A percentile compares a stretch with the other conserved stretches of the same genome.
phyloP scores from a whole-genome alignment of 2,797 vertebrate species.

The Paedocypris micromegethes region DNA sequence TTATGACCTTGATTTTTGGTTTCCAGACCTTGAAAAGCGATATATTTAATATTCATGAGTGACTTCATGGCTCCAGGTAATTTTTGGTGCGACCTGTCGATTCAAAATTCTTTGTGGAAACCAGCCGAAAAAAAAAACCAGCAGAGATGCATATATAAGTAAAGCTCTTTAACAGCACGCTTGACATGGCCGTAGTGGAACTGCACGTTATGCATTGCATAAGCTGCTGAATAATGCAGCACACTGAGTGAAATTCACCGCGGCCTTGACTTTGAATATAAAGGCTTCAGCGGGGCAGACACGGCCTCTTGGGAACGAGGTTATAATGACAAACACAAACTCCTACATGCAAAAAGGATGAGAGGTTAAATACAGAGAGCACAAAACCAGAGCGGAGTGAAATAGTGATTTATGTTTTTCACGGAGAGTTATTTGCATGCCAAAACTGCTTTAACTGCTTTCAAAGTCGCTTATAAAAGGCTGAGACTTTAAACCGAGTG shows the following conservation, averaged over 20 bases:
- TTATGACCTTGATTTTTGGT: conserved; percentile 2
- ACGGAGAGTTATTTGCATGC: neutral
- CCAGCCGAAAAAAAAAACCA: conserved; percentile 1
- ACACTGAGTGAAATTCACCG: conserved; percentile 64
- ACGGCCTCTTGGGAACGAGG: conserved; percentile 31
- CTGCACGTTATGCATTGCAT: conserved; percentile 60
- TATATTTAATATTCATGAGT: too few species aligned
- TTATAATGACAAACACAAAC: conserved; percentile 45
- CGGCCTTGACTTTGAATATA: conserved; percentile 58
- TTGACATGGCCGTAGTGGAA: conserved; percentile 50
- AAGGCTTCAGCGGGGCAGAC: conserved; percentile 32
- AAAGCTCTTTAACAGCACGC: conserved; percentile 40
- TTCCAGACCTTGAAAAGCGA: conserved; percentile 5
- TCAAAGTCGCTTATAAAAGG: conserved; percentile 5
- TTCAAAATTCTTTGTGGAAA: neutral
- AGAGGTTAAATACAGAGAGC: conserved; percentile 27
- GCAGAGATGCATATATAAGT: neutral
- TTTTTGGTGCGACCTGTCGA: conserved; percentile 4
- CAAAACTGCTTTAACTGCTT: neutral
- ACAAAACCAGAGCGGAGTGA: neutral
- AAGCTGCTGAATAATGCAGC: conserved; percentile 71
- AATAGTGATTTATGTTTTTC: conserved; percentile 15
- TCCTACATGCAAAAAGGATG: conserved; percentile 10
- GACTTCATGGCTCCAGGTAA: conserved; percentile 22
- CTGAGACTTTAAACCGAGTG: neutral